Conservation (phyloP, 2,113 vertebrate genomes). For the Leucopternis melanops region DNA sequence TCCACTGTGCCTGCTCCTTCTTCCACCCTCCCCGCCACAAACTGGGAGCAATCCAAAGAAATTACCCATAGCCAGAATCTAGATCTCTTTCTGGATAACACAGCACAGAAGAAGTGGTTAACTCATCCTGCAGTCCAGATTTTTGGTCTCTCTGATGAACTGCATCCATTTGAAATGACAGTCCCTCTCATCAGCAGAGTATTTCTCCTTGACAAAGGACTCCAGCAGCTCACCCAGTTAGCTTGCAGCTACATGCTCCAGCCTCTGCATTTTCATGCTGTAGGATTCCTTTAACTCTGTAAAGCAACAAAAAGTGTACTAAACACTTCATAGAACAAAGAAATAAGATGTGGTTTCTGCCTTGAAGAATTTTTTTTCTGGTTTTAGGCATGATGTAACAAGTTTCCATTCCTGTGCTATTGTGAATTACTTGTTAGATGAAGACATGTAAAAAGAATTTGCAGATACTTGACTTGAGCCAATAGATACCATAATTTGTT, state of each 20-base stretch:
- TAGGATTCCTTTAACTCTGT: background rate
- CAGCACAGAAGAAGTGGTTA: background rate
- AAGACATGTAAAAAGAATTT: background rate
- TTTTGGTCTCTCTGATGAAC: background rate
- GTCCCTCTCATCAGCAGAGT: background rate
- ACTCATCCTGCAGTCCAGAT: background rate
- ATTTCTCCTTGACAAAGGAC: constrained; percentile 14
- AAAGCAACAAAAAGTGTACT: background rate
- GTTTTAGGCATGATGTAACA: constrained; percentile 34
- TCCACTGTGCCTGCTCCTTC: background rate
- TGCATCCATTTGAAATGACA: background rate
- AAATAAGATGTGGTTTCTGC: background rate
- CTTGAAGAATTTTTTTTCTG: background rate
- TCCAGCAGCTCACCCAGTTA: background rate
- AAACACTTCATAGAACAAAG: background rate
- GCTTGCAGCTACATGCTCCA: constrained; percentile 43
- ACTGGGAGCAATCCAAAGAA: constrained; percentile 17
- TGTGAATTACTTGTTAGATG: background rate
- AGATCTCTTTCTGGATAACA: background rate
- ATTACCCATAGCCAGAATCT: background rate
- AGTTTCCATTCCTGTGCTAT: background rate
- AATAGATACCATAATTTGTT: background rate
- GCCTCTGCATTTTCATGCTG: background rate
- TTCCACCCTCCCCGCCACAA: background rate
- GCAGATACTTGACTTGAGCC: background rate